These are phyloP conservation scores for Pollachius pollachius DNA, from an alignment of 2,113 vertebrate genomes.

Conservation along the genomic window DNA sequence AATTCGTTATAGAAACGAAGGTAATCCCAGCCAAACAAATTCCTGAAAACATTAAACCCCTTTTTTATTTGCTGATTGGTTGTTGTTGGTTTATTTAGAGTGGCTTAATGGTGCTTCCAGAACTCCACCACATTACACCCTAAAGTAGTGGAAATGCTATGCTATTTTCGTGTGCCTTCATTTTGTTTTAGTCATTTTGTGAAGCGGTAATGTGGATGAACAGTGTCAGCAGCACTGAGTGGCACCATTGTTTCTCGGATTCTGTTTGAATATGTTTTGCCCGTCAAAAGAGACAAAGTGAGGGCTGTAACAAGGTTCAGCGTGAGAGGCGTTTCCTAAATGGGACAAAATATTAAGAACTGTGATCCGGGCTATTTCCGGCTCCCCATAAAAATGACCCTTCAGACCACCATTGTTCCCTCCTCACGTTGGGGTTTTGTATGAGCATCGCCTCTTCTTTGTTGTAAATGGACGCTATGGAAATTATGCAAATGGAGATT, in stretches of 20 bases:
- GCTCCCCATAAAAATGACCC: slow-evolving; percentile 60
- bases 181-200: slow-evolving; percentile 36
- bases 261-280: slow-evolving; percentile 27
- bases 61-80: no score
- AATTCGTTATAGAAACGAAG: no score
- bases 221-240: slow-evolving; percentile 40
- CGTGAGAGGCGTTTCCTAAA: slow-evolving; percentile 44
- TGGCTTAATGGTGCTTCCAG: slow-evolving; percentile 34
- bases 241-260: slow-evolving; percentile 36
- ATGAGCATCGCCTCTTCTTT: slow-evolving; percentile 68
- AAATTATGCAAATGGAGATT: slow-evolving; percentile 76
- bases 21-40: no score
- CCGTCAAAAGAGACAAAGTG: slow-evolving; percentile 56
- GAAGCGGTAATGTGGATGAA: slow-evolving; percentile 13
- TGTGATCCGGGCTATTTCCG: slow-evolving; percentile 46
- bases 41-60: no score
- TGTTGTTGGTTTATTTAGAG: background rate
- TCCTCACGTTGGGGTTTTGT: slow-evolving; percentile 71
- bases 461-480: slow-evolving; percentile 53
- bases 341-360: slow-evolving; percentile 62
- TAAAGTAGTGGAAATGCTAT: background rate
- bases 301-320: slow-evolving; percentile 45
- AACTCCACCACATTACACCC: background rate
- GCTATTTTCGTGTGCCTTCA: slow-evolving; percentile 16
- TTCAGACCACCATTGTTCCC: slow-evolving; percentile 71